These are phyloP conservation scores for Aculops lycopersici DNA, from an alignment of 1,140 invertebrate genomes.

Conservation along the genomic window DNA sequence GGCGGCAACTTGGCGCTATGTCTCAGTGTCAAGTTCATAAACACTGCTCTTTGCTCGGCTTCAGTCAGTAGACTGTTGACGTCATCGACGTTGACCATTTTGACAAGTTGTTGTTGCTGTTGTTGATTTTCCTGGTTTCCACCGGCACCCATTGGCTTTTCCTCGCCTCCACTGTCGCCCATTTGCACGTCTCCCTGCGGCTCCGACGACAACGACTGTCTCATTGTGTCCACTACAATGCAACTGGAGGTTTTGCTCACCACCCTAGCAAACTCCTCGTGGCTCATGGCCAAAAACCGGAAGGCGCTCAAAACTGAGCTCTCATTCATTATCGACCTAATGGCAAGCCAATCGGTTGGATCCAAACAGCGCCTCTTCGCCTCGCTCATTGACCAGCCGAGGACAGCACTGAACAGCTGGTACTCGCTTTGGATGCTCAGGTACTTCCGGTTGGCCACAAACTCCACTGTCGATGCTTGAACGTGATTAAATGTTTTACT, in stretches of 20 bases:
- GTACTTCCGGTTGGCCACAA: conserved; percentile 11
- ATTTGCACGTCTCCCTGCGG: no score
- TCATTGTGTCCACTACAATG: no score
- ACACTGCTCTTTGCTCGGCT: conserved; percentile 12
- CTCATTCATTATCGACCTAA: conserved; percentile 8
- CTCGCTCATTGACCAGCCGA: conserved; percentile 12
- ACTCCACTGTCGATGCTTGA: conserved; percentile 11
- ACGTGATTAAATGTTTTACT: conserved; percentile 11
- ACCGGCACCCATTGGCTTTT: neutral
- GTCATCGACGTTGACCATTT: neutral
- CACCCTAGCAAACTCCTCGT: conserved; percentile 12
- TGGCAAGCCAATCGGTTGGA: conserved; percentile 7
- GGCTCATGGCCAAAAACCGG: conserved; percentile 12
- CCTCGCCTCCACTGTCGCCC: conserved; percentile 1
- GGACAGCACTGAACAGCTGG: conserved; percentile 11
- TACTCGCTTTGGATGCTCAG: conserved; percentile 13
- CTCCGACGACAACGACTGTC: no score
- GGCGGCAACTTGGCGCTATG: conserved; percentile 11
- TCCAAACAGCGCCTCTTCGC: conserved; percentile 10
- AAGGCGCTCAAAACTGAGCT: conserved; percentile 9
- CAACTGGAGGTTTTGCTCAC: conserved; percentile 8
- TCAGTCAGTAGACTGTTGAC: conserved; percentile 9
- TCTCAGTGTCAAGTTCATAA: conserved; percentile 14
- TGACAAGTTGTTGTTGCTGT: no score
- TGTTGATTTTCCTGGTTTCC: no score